phyloP scores from a whole-genome alignment of 2,888 invertebrate genomes.

The Merodon equestris region DNA sequence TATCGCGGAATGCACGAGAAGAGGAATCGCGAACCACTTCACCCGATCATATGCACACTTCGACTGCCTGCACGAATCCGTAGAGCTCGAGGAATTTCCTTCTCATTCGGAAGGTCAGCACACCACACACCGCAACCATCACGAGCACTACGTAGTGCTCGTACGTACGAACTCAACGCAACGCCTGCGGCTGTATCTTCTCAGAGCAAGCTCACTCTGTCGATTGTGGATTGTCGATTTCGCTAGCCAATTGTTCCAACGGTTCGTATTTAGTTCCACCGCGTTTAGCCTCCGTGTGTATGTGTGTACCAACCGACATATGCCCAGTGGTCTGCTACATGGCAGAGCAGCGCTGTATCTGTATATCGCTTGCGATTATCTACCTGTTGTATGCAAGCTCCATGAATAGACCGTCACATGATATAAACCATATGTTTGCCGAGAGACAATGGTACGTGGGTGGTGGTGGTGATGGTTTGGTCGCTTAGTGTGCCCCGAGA shows the following conservation, averaged over 20 bases:
- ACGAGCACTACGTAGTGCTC: too few relatives aligned
- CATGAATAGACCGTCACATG: constrained; percentile 15
- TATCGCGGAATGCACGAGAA: not conserved
- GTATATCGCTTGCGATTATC: constrained; percentile 24
- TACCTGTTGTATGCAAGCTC: constrained; percentile 49
- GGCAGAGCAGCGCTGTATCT: constrained; percentile 7
- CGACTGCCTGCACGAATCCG: constrained; percentile 43
- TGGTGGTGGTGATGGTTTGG: constrained; percentile 2
- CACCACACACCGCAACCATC: constrained; percentile 38
- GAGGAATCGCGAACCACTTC: constrained; percentile 46
- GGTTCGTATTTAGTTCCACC: constrained; percentile 21
- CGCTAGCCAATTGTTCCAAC: constrained; percentile 44
- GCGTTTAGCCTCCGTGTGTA: not conserved
- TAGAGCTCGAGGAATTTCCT: too few relatives aligned
- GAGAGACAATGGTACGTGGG: constrained; percentile 20
- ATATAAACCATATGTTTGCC: constrained; percentile 36
- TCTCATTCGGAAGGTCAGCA: not conserved
- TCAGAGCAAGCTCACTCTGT: constrained; percentile 28
- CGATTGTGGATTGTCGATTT: constrained; percentile 21
- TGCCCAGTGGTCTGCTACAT: too few relatives aligned
- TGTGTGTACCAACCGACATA: too few relatives aligned
- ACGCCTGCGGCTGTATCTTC: constrained; percentile 31
- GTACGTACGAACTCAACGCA: constrained; percentile 1
- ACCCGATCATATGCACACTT: constrained; percentile 50
- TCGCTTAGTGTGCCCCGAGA: too few relatives aligned